Conservation (phyloP, 2,888 invertebrate species). For the Cerastis leucographa region DNA sequence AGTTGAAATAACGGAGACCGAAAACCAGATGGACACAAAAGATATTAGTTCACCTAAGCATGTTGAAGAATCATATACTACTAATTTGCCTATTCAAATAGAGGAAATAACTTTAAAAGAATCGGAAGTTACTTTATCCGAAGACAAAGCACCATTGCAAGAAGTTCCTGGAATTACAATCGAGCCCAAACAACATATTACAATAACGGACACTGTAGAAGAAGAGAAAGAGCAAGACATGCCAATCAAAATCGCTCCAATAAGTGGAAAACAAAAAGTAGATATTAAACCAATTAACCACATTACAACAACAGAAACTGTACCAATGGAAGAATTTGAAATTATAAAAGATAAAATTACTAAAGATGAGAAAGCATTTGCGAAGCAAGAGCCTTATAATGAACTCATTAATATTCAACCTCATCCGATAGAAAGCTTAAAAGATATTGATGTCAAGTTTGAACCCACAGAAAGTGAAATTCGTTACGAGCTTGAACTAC, state of each 20-base stretch:
- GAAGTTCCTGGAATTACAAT: conserved; percentile 69
- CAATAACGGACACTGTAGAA: conserved; percentile 74
- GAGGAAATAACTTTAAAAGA: conserved; percentile 76
- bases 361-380: conserved; percentile 76
- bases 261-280: conserved; percentile 70
- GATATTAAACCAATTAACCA: conserved; percentile 76
- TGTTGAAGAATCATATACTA: conserved; percentile 69
- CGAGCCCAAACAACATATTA: conserved; percentile 79
- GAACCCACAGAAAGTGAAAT: conserved; percentile 67
- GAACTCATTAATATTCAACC: conserved; percentile 76
- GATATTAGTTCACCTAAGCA: conserved; percentile 58
- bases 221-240: conserved; percentile 79
- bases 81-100: conserved; percentile 76
- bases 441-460: conserved; percentile 64
- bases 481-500: conserved; percentile 73
- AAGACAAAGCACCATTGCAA: conserved; percentile 63
- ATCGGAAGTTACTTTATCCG: conserved; percentile 67
- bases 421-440: conserved; percentile 75
- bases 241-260: conserved; percentile 57
- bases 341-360: conserved; percentile 64
- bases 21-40: conserved; percentile 71
- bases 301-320: conserved; percentile 80
- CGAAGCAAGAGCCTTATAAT: conserved; percentile 68
- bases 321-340: conserved; percentile 76
- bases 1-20: conserved; percentile 86